Conservation (phyloP, 2,797 vertebrate genomes). For the Platyrinchus mystaceus region DNA sequence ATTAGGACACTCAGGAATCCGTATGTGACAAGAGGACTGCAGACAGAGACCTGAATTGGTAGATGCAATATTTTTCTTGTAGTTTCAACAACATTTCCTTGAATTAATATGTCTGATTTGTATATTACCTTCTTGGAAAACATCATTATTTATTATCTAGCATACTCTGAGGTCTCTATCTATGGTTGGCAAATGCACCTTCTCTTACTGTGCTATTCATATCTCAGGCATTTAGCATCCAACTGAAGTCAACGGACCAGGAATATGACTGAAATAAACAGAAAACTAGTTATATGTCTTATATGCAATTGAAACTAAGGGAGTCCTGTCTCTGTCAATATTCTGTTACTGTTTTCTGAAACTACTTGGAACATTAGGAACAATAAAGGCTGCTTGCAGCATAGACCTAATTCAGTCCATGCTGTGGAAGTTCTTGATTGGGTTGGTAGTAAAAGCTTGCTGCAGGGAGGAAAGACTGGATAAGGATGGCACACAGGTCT, state of each 20-base stretch:
- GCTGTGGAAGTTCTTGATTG: background rate
- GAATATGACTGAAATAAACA: background rate
- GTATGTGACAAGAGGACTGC: rapidly evolving
- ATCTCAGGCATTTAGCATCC: background rate
- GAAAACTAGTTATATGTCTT: background rate
- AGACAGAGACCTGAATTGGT: background rate
- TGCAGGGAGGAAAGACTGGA: background rate
- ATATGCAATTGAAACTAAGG: background rate
- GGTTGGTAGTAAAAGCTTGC: background rate
- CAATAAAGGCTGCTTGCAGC: background rate
- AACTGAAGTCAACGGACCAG: background rate
- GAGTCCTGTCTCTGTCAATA: background rate
- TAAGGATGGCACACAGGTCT: background rate
- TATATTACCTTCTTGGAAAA: background rate
- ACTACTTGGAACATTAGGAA: background rate
- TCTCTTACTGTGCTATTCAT: background rate
- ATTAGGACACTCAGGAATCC: background rate
- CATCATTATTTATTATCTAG: background rate
- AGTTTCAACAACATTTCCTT: background rate
- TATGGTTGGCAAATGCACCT: background rate
- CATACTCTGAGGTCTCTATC: background rate
- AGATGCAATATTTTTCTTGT: background rate
- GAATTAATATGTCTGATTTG: background rate
- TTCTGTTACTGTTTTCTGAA: background rate
- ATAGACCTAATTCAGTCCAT: background rate